These are phyloP conservation scores for Cochlearius cochlearius DNA, from an alignment of 2,113 vertebrate genomes.

Conservation along the genomic window DNA sequence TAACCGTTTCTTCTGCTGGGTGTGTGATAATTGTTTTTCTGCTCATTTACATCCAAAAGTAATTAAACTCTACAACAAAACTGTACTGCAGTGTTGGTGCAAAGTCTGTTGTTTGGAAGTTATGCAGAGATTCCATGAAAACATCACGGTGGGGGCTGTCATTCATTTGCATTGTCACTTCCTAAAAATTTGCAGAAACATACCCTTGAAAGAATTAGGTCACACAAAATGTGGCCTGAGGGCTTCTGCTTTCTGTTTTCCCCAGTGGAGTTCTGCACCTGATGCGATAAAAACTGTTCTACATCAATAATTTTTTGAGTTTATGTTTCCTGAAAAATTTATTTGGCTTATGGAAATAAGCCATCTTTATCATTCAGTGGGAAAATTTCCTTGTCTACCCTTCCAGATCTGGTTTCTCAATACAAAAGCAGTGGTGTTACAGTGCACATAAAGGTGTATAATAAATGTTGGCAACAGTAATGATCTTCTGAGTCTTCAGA, in stretches of 20 bases:
- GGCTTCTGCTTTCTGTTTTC: conserved; percentile 31
- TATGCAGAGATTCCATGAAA: not conserved
- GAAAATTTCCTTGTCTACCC: not conserved
- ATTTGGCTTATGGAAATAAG: not conserved
- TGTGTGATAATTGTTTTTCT: conserved; percentile 17
- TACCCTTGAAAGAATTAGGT: conserved; percentile 51
- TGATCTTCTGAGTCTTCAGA: not conserved
- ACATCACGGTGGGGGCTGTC: not conserved
- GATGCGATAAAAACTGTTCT: conserved; percentile 1
- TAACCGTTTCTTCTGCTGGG: not conserved
- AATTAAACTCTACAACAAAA: not conserved
- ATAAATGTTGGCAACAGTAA: not conserved
- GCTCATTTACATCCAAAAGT: conserved; percentile 15
- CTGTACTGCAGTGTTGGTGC: not conserved
- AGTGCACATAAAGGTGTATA: not conserved
- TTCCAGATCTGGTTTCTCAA: not conserved
- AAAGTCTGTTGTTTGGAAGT: not conserved
- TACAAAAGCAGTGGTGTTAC: not conserved
- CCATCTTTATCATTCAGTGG: not conserved
- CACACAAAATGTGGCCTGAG: conserved; percentile 36
- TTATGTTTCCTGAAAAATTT: conserved; percentile 24
- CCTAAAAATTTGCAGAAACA: conserved; percentile 46
- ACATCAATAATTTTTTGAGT: conserved; percentile 33
- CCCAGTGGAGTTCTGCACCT: not conserved
- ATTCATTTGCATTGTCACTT: conserved; percentile 29